Conservation (phyloP, 2,797 vertebrate genomes). For the Vireo griseus region DNA sequence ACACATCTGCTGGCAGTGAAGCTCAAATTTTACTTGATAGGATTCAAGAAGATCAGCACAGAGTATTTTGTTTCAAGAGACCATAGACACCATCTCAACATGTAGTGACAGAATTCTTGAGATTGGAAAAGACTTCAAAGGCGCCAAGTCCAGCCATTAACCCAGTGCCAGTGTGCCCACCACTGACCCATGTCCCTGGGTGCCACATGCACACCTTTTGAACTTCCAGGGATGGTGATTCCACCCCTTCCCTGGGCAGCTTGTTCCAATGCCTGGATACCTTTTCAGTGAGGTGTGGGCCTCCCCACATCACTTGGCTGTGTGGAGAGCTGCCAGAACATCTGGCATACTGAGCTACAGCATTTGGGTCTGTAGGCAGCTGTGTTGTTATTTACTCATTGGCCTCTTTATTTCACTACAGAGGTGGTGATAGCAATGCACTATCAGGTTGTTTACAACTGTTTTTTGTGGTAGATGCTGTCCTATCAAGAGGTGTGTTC, state of each 20-base stretch:
- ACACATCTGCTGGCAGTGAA: background rate
- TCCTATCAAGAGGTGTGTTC: background rate
- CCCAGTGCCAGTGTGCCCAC: background rate
- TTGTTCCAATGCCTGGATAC: background rate
- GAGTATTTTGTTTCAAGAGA: background rate
- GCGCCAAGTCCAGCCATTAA: too few species aligned
- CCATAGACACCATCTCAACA: background rate
- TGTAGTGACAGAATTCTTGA: too few species aligned
- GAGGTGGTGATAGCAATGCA: background rate
- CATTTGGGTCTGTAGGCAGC: background rate
- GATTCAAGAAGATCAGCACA: background rate
- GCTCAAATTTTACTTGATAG: background rate
- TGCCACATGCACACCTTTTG: background rate
- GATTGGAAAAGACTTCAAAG: background rate
- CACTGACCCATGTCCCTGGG: background rate
- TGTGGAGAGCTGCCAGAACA: background rate
- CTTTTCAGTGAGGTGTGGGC: background rate
- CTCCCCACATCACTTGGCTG: background rate
- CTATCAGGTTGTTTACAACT: background rate
- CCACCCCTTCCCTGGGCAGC: background rate
- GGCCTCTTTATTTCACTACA: background rate
- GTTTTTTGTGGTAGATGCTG: background rate
- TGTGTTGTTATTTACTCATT: background rate
- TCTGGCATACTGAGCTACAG: fast-evolving
- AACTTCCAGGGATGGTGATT: background rate